phyloP scores from a whole-genome alignment of 2,113 vertebrate species.

The Phrynosoma platyrhinos region DNA sequence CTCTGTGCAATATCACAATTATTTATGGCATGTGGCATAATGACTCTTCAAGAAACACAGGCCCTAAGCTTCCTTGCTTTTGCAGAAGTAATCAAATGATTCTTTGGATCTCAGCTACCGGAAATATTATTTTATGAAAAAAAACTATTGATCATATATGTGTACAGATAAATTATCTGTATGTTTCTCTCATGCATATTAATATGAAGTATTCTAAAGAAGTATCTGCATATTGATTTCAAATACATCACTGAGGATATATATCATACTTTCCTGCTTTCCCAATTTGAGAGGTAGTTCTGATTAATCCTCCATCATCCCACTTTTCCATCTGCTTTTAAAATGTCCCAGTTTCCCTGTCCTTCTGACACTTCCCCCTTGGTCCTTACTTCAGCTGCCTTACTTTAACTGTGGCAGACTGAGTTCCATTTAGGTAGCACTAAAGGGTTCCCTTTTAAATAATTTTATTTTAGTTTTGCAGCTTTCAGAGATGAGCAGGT shows the following conservation, averaged over 20 bases:
- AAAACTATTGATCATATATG: not conserved
- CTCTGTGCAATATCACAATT: not conserved
- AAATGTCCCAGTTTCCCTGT: no score
- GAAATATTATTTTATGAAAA: not conserved
- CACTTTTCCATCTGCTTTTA: no score
- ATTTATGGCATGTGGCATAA: not conserved
- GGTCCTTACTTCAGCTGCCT: no score
- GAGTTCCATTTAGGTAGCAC: no score
- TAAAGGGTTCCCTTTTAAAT: not conserved
- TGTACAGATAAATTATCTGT: not conserved
- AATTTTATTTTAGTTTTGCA: not conserved
- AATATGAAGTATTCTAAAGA: not conserved
- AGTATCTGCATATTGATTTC: not conserved
- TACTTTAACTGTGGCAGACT: no score
- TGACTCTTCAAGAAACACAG: not conserved
- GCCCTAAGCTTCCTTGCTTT: not conserved
- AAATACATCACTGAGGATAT: not conserved
- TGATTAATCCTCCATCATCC: no score
- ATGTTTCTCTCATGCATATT: not conserved
- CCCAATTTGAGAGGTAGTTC: no score
- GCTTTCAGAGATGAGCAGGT: conserved; percentile 11
- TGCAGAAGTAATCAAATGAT: not conserved
- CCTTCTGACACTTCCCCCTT: no score
- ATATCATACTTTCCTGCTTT: not conserved
- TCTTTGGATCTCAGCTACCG: not conserved